Evolutionary conservation across 2,888 invertebrate genomes (phyloP), one percentile per base, ranked within the genome.

Genomic region (Tiphia femorata): DNA sequence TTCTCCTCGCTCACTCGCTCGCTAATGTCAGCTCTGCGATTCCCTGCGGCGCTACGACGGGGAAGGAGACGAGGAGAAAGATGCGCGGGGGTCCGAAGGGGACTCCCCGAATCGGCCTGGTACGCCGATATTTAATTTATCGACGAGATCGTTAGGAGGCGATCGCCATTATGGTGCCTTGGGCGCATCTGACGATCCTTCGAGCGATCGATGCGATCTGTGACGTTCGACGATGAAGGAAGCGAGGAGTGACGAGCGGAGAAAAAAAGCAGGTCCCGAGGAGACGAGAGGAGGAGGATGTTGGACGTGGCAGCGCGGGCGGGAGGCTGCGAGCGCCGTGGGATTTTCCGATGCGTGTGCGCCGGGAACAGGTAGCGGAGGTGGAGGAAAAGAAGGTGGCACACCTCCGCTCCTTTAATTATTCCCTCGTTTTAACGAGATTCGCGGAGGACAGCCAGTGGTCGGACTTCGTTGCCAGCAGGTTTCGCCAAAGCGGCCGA

Each of bases 81-180:
- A 7, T 3, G 25, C 8, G 25, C 37, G 29, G 37, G 25, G 12
- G 25, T 17, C 20, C 21, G 14, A 30, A 19, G 3, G 25, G 4
- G 42, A 42, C 21, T 42, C 51, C 35, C 44, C 53, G 54, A 2
- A n/a, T 58, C 16, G 33, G 12, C 29, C 33, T 14, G 12, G 21
- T 21, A 21, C 37, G 58, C 42, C 68, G 70, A 71, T 70, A 73
- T 66, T 76, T 75, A 76, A 77, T 77, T 76, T 77, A 77, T 77
- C 57, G 70, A 56, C 58, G 67, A 67, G 69, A 76, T 71, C 70
- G 64, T 43, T 70, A 75, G 75, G 72, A 57, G 62, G 73, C 60
- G 5, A 33, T 33, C 59, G 47, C 70, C 61, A 68, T 70, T 72
- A 75, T 75, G 71, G 47, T 55, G 53, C 38, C 35, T 40, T 56